Percentiles rank a stretch among this genome's conserved stretches.
Conservation (phyloP, 2,113 vertebrate genomes). For the Zeus faber region DNA sequence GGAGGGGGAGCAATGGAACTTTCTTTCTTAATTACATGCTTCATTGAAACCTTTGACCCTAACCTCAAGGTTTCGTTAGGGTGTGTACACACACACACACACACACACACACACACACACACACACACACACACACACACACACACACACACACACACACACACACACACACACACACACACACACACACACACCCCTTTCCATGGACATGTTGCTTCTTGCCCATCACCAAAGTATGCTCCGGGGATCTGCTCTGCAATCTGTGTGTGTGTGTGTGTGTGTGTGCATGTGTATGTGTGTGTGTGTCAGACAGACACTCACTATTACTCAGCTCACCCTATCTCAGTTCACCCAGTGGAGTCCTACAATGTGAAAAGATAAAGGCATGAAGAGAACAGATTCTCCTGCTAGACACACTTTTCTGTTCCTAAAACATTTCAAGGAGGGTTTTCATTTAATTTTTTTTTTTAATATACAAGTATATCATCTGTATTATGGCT, state of each 20-base stretch:
- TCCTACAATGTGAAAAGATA: no score
- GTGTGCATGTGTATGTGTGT: not conserved
- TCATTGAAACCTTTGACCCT: no score
- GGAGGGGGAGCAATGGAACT: no score
- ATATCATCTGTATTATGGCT: not conserved
- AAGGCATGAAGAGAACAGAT: no score
- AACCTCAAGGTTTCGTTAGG: no score
- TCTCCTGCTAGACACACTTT: no score
- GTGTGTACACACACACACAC: constrained; percentile 2
- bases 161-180: not conserved
- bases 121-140: not conserved
- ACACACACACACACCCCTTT: constrained; percentile 5
- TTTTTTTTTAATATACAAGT: no score
- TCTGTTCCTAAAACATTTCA: no score
- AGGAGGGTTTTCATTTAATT: no score
- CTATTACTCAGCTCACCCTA: no score
- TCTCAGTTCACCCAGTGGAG: no score
- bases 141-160: not conserved
- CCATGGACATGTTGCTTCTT: constrained; percentile 6
- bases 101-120: not conserved
- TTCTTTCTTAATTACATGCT: no score
- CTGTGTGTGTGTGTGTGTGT: not conserved
- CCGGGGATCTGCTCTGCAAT: not conserved
- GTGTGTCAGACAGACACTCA: not conserved
- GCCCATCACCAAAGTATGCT: not conserved